These are phyloP conservation scores for Zenarchopterus dispar DNA, from an alignment of 2,797 vertebrate species.

Conservation along the genomic window DNA sequence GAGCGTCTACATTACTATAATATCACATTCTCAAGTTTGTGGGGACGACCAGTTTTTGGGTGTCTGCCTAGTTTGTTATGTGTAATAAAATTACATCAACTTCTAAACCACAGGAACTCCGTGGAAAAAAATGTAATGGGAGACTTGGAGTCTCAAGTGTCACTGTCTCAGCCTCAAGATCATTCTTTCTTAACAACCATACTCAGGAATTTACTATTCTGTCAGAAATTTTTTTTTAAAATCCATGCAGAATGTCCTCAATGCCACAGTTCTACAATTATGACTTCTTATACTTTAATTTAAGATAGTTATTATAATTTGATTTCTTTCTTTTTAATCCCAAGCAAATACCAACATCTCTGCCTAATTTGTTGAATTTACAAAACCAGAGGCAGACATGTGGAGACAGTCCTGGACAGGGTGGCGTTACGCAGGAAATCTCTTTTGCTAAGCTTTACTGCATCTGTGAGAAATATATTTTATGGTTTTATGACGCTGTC, in stretches of 20 bases:
- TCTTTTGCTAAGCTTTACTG: constrained; percentile 8
- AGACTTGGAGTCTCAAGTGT: constrained; percentile 9
- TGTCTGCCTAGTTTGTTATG: constrained; percentile 47
- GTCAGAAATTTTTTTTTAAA: too few relatives aligned
- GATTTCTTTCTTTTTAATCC: neutral
- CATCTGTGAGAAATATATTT: constrained; percentile 37
- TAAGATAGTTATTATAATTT: too few relatives aligned
- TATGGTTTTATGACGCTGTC: constrained; percentile 40
- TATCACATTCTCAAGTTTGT: constrained; percentile 30
- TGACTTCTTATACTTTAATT: neutral
- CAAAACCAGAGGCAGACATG: constrained; percentile 10
- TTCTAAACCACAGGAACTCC: constrained; percentile 35
- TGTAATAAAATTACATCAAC: constrained; percentile 43
- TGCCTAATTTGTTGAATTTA: constrained; percentile 2
- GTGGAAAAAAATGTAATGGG: constrained; percentile 16
- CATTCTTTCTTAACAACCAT: constrained; percentile 4
- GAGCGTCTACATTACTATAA: constrained; percentile 25
- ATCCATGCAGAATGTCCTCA: neutral
- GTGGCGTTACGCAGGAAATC: neutral
- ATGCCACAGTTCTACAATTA: neutral
- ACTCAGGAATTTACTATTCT: neutral
- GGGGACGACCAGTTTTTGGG: constrained; percentile 36
- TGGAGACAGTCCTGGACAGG: constrained; percentile 5
- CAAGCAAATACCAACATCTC: neutral
- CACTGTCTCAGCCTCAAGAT: constrained; percentile 10